These are phyloP conservation scores for Hexactinellida sp. DNA, from an alignment of 37 sponge, comb jelly and placozoan species.

Conservation along the genomic window DNA sequence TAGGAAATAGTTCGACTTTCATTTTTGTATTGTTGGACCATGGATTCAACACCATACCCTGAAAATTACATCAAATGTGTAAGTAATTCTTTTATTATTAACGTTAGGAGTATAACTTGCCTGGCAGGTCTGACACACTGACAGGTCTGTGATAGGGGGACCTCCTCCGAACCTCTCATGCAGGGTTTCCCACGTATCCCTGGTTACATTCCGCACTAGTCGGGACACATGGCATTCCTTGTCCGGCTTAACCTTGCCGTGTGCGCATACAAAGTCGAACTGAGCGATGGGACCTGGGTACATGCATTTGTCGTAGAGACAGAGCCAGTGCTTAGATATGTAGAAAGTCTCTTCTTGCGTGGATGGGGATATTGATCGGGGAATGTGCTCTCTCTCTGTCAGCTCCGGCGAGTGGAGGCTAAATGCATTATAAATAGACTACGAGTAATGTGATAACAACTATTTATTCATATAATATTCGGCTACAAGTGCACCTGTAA, in stretches of 20 bases:
- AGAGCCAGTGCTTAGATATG: slow-evolving; percentile 67
- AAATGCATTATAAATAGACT: too few relatives aligned
- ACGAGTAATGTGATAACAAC: too few relatives aligned
- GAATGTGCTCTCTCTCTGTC: neutral
- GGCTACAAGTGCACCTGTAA: too few relatives aligned
- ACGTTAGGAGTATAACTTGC: neutral
- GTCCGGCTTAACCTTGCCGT: slow-evolving; percentile 27
- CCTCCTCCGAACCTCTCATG: neutral
- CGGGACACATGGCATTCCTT: neutral
- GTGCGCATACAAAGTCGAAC: slow-evolving; percentile 48
- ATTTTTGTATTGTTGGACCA: too few relatives aligned
- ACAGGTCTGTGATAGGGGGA: neutral
- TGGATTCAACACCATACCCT: too few relatives aligned
- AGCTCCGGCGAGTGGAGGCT: neutral
- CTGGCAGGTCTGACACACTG: neutral
- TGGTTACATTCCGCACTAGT: neutral
- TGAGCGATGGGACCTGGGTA: slow-evolving; percentile 61
- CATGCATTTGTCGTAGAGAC: slow-evolving; percentile 29
- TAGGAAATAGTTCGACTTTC: too few relatives aligned
- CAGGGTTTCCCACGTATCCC: neutral
- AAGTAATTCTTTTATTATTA: too few relatives aligned
- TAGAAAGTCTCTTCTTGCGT: slow-evolving; percentile 24
- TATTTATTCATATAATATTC: too few relatives aligned
- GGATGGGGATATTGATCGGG: neutral
- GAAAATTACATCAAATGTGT: too few relatives aligned